A percentile compares a stretch with the other conserved stretches of the same genome.
phyloP scores from a whole-genome alignment of 2,113 vertebrate genomes.

The Thermophis baileyi region DNA sequence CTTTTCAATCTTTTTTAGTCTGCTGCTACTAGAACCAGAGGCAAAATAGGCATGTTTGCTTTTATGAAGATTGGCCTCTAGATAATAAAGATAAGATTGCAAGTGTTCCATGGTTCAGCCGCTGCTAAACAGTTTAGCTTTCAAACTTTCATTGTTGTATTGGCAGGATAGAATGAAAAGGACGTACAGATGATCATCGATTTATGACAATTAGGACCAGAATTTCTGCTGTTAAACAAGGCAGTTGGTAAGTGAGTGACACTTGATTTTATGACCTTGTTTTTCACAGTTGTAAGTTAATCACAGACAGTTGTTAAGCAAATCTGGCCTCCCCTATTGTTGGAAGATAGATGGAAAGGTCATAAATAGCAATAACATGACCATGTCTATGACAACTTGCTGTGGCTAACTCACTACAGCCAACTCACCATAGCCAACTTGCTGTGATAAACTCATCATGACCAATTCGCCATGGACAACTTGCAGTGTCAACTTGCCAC shows the following conservation, averaged over 20 bases:
- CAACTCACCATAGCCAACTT: not conserved
- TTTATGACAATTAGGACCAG: not conserved
- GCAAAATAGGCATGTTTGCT: constrained; percentile 35
- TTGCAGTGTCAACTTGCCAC: not conserved
- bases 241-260: not conserved
- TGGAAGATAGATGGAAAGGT: not conserved
- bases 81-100: not conserved
- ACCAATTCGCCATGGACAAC: too few relatives aligned
- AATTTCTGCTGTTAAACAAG: not conserved
- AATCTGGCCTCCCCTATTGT: not conserved
- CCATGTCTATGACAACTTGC: not conserved
- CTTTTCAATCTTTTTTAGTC: not conserved
- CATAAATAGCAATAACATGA: not conserved
- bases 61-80: constrained; percentile 7
- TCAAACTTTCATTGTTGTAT: not conserved
- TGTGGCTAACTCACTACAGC: not conserved
- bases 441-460: not conserved
- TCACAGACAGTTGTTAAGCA: not conserved
- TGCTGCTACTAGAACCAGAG: constrained; percentile 26
- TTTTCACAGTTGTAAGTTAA: not conserved
- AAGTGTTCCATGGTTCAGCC: not conserved
- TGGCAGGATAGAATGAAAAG: not conserved
- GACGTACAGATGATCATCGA: not conserved
- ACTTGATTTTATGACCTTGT: not conserved
- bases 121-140: not conserved